Evolutionary conservation across 2,113 vertebrate genomes (phyloP), one percentile per base, ranked within the genome.

Genomic region (Nyctibius bracteatus): DNA sequence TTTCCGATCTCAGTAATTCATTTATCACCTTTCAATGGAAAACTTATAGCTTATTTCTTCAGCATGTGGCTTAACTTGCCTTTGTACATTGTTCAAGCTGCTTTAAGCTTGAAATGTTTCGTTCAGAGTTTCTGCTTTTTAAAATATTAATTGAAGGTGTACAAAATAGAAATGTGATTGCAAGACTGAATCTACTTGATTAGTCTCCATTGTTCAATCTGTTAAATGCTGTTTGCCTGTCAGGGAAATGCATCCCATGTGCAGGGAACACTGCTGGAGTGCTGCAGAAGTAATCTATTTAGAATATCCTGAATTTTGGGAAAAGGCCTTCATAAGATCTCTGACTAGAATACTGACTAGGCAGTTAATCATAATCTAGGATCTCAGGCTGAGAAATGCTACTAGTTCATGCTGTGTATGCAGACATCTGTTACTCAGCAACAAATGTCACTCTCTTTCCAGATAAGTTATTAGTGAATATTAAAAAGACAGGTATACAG

Each of bases 381-480:
- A 72, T 89, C 41, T 81, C 52, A 49, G 71, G 14, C 75, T 95
- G 90, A 89, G 77, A 86, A 95, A 54, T 68, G 37, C 68, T 79
- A 39, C 54, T 71, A 19, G 62, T 90, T 79, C 49, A 43, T 47
- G 54, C 61, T 85, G 47, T 52, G 57, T 83, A 47, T 73, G 61
- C 81, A 86, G 75, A 70, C 86, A 92, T 92, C 86, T 95, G 90
- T 85, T 88, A 63, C 49, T 88, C 67, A 23, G 81, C 79, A 86
- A 66, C 75, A 91, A 94, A 89, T 24, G 25, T 81, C 47, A 49
- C n/a, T 49, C 43, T 92, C 71, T 93, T 71, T 92, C 77, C 84
- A 89, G 73, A 74, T 90, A 82, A 93, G 75, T 92, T 96, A 81
- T 92, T 93, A 96, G 33, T 25, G 77, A 96, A 87, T 55, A 25